Evolutionary conservation across 2,797 vertebrate species (phyloP).

Genomic region (Oreonectes daqikongensis): DNA sequence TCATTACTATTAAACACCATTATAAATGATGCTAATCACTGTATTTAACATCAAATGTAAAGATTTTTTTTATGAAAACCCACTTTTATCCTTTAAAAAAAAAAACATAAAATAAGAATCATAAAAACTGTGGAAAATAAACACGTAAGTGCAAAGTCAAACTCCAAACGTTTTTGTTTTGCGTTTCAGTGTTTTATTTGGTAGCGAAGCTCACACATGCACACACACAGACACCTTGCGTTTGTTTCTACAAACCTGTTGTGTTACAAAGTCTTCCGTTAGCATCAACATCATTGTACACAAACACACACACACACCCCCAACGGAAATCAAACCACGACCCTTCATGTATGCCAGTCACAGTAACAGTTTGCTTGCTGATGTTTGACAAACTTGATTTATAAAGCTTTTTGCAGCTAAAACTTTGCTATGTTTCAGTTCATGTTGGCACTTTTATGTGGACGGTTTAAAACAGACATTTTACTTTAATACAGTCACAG

Average conservation of each 20-base stretch:
- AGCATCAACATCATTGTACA: neutral
- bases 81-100: neutral
- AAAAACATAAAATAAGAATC: neutral
- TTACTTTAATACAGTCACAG: neutral
- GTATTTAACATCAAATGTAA: neutral
- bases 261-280: neutral
- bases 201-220: neutral
- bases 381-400: neutral
- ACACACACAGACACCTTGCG: neutral
- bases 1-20: too few relatives aligned
- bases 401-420: neutral
- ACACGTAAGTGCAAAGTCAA: too few relatives aligned
- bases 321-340: neutral
- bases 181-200: conserved; percentile 16
- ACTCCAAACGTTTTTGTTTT: neutral
- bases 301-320: neutral
- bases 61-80: rapidly evolving
- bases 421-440: neutral
- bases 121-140: too few relatives aligned
- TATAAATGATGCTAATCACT: neutral
- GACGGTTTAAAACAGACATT: neutral
- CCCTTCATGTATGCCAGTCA: neutral
- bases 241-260: neutral
- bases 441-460: conserved; percentile 20
- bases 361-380: neutral